Evolutionary conservation across 2,888 invertebrate species (phyloP).

Genomic region (Cybosia mesomella): DNA sequence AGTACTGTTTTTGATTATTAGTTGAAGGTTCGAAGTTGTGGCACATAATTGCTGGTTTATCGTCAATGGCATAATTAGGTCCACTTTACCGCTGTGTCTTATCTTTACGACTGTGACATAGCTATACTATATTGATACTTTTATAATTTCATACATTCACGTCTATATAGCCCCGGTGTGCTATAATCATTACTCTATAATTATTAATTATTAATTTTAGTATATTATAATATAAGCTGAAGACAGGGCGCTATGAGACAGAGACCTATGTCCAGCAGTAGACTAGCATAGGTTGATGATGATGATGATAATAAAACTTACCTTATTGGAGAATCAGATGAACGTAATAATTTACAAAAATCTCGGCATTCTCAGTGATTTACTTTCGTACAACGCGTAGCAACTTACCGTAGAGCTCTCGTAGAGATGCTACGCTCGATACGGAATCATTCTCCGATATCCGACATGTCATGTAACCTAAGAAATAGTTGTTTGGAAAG

Average conservation of each 20-base stretch:
- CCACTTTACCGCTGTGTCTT: constrained; percentile 63
- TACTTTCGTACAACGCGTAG: constrained; percentile 43
- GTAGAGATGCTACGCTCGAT: constrained; percentile 34
- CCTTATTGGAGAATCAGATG: background rate
- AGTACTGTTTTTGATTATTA: background rate
- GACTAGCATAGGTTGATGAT: no score
- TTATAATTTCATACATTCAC: background rate
- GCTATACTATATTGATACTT: background rate
- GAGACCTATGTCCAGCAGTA: no score
- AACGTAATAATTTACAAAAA: constrained; percentile 8
- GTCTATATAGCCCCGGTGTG: no score
- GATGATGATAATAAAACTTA: background rate
- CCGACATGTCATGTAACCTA: background rate
- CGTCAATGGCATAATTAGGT: constrained; percentile 71
- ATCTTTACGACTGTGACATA: constrained; percentile 63
- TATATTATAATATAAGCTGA: no score
- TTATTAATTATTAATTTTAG: background rate
- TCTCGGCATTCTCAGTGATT: constrained; percentile 10
- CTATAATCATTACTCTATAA: no score
- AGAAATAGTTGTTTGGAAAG: background rate
- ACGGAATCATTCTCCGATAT: constrained; percentile 6
- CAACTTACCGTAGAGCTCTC: constrained; percentile 45
- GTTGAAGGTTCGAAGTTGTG: constrained; percentile 49
- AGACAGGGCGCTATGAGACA: no score
- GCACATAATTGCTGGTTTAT: constrained; percentile 74